These are phyloP conservation scores for Tetramorium alpestre DNA, from an alignment of 1,140 invertebrate species.

Conservation along the genomic window DNA sequence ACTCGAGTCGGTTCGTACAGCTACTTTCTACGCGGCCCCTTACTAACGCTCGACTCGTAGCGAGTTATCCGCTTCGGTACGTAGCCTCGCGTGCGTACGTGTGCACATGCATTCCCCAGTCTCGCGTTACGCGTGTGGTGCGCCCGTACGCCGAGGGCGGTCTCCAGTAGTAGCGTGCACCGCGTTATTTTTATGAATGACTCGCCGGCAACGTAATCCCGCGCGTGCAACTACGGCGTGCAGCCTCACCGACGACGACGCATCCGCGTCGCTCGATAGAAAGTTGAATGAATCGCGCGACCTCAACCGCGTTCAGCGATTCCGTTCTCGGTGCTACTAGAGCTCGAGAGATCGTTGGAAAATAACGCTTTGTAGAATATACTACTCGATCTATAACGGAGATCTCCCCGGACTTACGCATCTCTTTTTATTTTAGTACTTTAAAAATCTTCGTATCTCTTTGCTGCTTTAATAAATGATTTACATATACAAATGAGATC, in stretches of 20 bases:
- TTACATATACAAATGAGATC: neutral
- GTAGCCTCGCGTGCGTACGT: neutral
- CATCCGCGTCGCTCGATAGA: conserved; percentile 28
- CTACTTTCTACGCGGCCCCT: conserved; percentile 61
- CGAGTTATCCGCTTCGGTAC: conserved; percentile 18
- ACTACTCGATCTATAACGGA: neutral
- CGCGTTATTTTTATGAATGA: conserved; percentile 82
- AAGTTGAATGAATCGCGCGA: conserved; percentile 22
- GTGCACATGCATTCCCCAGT: conserved; percentile 42
- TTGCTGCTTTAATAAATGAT: neutral
- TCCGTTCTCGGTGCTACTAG: neutral
- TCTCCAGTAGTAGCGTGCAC: conserved; percentile 70
- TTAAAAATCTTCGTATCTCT: neutral
- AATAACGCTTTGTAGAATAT: neutral
- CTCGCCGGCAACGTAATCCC: conserved; percentile 71
- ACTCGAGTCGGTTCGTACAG: conserved; percentile 30
- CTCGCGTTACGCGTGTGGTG: conserved; percentile 12
- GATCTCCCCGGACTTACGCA: neutral
- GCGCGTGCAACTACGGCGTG: conserved; percentile 63
- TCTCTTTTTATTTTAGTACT: neutral
- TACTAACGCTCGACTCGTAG: neutral
- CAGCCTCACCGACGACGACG: conserved; percentile 13
- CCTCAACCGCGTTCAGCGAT: neutral
- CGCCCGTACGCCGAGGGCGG: conserved; percentile 43
- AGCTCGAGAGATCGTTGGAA: neutral